These are phyloP conservation scores for Ciconia maguari DNA, from an alignment of 2,113 vertebrate species.

Conservation along the genomic window DNA sequence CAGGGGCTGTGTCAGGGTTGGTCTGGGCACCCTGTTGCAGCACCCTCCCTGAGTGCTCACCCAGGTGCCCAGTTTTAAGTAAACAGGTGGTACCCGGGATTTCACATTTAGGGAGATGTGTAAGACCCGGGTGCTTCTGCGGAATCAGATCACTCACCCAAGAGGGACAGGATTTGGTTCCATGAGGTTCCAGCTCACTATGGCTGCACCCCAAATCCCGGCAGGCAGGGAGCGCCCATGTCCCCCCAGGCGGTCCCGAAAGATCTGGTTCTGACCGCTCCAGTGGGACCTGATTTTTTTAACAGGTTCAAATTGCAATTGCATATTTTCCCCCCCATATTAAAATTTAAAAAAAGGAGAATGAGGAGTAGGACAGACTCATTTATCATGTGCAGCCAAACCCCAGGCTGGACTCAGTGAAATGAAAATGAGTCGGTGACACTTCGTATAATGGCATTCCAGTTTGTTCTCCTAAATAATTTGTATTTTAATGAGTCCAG, in stretches of 20 bases:
- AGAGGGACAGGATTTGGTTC: neutral
- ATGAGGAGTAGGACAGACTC: neutral
- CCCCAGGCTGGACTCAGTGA: neutral
- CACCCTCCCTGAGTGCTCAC: neutral
- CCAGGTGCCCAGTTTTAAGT: neutral
- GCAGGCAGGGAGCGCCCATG: neutral
- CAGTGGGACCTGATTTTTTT: neutral
- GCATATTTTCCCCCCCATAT: neutral
- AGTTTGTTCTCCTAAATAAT: conserved; percentile 37
- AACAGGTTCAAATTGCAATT: neutral
- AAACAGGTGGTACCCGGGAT: neutral
- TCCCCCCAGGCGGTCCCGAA: rapidly evolving
- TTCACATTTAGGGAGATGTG: neutral
- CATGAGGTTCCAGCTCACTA: neutral
- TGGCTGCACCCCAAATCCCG: neutral
- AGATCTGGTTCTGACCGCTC: neutral
- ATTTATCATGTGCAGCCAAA: conserved; percentile 45
- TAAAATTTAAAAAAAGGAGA: neutral
- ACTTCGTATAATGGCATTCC: conserved; percentile 1
- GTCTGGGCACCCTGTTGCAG: rapidly evolving
- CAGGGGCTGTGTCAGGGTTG: neutral
- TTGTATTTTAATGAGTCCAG: conserved; percentile 62
- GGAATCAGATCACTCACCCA: neutral
- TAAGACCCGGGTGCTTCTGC: rapidly evolving
- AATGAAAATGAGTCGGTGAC: conserved; percentile 22